Base-by-base conservation (phyloP, 1,140 invertebrate species). In the Cydia pomonella region DNA sequence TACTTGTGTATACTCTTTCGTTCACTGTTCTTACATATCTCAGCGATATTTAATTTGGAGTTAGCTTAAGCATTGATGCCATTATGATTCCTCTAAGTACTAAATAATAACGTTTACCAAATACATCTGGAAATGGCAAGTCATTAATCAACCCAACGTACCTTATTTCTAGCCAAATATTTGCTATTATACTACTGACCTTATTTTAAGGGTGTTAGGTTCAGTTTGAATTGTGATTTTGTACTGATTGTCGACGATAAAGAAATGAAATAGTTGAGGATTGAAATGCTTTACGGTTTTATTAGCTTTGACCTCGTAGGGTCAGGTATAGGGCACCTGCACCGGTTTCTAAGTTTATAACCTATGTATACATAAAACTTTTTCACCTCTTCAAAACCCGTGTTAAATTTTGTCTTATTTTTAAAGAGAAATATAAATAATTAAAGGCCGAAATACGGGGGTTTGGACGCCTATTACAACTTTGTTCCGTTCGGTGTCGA, bases 1-100 rank as follows among this genome's bases (percentile, higher is more conserved):
- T n/a, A n/a, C n/a, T n/a, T n/a, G n/a, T n/a, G 25, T 27, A 27
- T 27, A 33, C 29, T 33, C 29, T 7, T 33, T 33, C 29, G 4
- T 33, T 33, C 29, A 33, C 29, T 38, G 0, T 33, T 44, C 41
- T 12, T 3, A 44, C 13, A 44, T 44, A 12, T 0, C 41, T 44
- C 41, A 44, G 41, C 41, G 41, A 13, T 44, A 44, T 44, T 44
- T 44, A 7, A 44, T 44, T 44, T 3, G 3, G 13, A 44, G 41
- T 44, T 0, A 44, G 2, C 44, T 18, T 53, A 53, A 18, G 6
- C 16, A 18, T n/a, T 53, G 16, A 59, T 59, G 21, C 18, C 53
- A 59, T 59, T 59, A 23, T 59, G 53, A 59, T 59, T 59, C 53
- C 53, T 59, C 53, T 59, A 23, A 59, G 18, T 59, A 59, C 53